Evolutionary conservation across 2,797 vertebrate species (phyloP).

Genomic region (Falco peregrinus): DNA sequence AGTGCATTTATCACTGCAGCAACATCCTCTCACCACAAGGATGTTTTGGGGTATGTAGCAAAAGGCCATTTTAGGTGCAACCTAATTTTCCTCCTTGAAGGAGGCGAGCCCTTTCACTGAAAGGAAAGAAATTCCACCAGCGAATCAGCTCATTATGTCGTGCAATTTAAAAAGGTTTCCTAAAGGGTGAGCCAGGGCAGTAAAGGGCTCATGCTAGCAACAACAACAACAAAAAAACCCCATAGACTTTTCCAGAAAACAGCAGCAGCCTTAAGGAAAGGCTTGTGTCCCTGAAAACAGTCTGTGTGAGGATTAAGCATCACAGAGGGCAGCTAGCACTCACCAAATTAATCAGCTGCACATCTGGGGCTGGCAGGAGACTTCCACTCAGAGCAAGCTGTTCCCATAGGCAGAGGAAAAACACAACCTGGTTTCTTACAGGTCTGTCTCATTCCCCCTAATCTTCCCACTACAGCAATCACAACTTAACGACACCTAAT

Average conservation of each 20-base stretch:
- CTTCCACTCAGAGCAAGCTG: neutral
- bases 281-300: neutral
- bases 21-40: neutral
- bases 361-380: neutral
- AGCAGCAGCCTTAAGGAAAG: neutral
- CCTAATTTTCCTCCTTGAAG: neutral
- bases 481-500: rapidly evolving
- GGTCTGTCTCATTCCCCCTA: neutral
- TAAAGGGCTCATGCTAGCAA: neutral
- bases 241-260: neutral
- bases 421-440: neutral
- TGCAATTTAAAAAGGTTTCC: neutral
- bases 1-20: slow-evolving; percentile 12
- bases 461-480: neutral
- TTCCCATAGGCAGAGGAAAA: neutral
- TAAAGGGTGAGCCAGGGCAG: neutral
- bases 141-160: neutral
- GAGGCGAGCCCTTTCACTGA: neutral
- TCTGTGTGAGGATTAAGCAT: no score
- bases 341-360: neutral
- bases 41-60: neutral
- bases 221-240: neutral
- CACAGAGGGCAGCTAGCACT: neutral
- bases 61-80: neutral
- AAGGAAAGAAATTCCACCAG: neutral